Percentiles rank a stretch among this genome's conserved stretches.
Conservation (phyloP, 2,888 invertebrate genomes). For the Spisula solida region DNA sequence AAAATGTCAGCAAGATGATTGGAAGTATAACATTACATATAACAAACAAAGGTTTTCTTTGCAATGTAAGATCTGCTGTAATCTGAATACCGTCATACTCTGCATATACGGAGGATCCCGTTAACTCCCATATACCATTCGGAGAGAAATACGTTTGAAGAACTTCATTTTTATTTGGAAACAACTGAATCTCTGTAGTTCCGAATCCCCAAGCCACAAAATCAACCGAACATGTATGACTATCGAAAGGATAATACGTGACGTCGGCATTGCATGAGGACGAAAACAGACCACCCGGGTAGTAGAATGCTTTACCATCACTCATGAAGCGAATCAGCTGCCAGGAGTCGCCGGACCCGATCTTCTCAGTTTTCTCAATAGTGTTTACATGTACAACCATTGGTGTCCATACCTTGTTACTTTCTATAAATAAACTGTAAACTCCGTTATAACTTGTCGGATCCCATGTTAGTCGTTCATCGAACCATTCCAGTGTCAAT, state of each 20-base stretch:
- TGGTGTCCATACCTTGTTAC: not conserved
- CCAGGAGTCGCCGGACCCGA: slow-evolving; percentile 32
- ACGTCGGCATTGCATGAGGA: slow-evolving; percentile 10
- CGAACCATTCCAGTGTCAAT: not conserved
- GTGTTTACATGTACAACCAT: not conserved
- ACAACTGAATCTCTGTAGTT: not conserved
- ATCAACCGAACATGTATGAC: not conserved
- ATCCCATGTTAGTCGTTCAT: not conserved
- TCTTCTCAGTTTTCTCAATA: not conserved
- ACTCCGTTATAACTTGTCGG: not conserved
- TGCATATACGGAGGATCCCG: not conserved
- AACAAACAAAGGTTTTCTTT: not conserved
- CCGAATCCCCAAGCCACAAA: not conserved
- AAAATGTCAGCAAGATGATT: not conserved
- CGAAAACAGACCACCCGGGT: slow-evolving; percentile 25
- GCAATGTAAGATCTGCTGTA: not conserved
- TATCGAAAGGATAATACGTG: slow-evolving; percentile 18
- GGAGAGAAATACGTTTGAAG: not conserved
- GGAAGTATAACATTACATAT: not conserved
- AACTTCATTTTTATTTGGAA: not conserved
- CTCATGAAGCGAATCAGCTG: slow-evolving; percentile 8
- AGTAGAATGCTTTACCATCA: not conserved
- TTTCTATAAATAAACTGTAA: not conserved
- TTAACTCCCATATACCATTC: not conserved
- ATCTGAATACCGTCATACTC: not conserved